Conservation (phyloP, 2,113 vertebrate genomes). For the Numenius arquata region DNA sequence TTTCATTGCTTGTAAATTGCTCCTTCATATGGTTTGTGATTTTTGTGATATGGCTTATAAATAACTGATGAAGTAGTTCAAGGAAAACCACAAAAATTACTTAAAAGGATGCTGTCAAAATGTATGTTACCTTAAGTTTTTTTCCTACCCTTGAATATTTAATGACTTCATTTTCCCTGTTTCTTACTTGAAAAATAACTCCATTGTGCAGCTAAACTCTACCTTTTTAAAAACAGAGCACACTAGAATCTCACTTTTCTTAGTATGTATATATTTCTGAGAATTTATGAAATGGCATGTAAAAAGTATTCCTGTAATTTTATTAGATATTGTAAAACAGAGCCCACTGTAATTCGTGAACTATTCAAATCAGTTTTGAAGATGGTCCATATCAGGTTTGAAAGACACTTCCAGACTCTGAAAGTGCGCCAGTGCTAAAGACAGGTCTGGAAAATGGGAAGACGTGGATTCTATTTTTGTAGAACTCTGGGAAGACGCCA, state of each 20-base stretch:
- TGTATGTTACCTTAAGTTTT: slow-evolving; percentile 24
- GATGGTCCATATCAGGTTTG: accelerated
- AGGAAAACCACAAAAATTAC: slow-evolving; percentile 26
- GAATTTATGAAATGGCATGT: neutral
- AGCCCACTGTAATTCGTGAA: neutral
- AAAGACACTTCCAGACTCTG: neutral
- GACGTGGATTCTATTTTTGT: neutral
- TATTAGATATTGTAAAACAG: neutral
- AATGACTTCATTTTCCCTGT: slow-evolving; percentile 11
- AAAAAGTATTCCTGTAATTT: neutral
- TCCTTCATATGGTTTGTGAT: slow-evolving; percentile 13
- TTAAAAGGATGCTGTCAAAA: slow-evolving; percentile 47
- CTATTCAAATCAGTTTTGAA: neutral
- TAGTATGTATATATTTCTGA: neutral
- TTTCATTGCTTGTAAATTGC: slow-evolving; percentile 39
- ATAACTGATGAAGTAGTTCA: slow-evolving; percentile 59
- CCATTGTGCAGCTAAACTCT: neutral
- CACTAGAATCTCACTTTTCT: neutral
- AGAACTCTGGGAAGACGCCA: neutral
- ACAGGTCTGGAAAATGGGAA: neutral
- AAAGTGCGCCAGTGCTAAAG: neutral
- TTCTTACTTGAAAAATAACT: slow-evolving; percentile 38
- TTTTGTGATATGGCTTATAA: slow-evolving; percentile 49
- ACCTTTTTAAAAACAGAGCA: neutral
- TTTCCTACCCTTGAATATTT: slow-evolving; percentile 32